Evolutionary conservation across 2,113 vertebrate species (phyloP).

Genomic region (Coptodon bakossiorum): DNA sequence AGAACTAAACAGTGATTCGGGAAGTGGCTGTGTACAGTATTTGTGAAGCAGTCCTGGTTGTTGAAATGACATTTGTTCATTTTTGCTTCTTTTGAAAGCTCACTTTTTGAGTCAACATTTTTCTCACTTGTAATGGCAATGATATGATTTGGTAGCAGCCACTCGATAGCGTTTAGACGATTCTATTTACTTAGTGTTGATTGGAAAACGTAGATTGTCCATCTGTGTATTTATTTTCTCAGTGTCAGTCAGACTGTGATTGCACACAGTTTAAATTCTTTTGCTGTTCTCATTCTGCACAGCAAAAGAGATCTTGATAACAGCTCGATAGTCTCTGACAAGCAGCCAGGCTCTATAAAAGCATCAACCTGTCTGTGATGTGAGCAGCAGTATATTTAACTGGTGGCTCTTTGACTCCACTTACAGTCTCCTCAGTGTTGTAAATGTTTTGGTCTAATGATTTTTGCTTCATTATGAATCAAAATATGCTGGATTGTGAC

Average conservation of each 20-base stretch:
- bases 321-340: neutral
- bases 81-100: neutral
- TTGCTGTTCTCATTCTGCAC: neutral
- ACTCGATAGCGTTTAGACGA: neutral
- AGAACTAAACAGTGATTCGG: neutral
- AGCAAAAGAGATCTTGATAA: neutral
- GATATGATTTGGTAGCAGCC: neutral
- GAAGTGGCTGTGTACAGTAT: neutral
- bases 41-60: neutral
- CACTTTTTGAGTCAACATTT: neutral
- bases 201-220: neutral
- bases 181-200: neutral
- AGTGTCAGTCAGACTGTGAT: slow-evolving; percentile 5
- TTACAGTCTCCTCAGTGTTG: neutral
- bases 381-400: neutral
- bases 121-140: neutral
- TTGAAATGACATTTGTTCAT: neutral
- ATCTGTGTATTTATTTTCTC: slow-evolving; percentile 8
- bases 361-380: neutral
- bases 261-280: neutral
- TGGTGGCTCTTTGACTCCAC: neutral
- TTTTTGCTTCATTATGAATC: neutral
- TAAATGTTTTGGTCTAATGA: neutral
- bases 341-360: neutral
- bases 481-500: neutral